Conservation (phyloP, 2,797 vertebrate genomes). For the Macrochelys suwanniensis region DNA sequence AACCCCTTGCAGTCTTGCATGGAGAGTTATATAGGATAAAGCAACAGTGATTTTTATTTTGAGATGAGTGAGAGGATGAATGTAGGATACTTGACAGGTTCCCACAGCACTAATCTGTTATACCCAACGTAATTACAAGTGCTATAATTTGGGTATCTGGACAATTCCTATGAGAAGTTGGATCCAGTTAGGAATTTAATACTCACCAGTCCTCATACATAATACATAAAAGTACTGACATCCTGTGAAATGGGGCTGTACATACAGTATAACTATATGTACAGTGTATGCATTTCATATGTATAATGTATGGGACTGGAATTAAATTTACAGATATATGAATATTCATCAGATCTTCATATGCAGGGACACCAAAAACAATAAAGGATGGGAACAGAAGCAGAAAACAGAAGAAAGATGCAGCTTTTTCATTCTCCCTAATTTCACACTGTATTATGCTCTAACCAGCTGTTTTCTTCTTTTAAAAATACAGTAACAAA, state of each 20-base stretch:
- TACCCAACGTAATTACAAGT: background rate
- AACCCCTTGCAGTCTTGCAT: background rate
- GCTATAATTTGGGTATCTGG: background rate
- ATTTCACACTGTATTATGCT: slow-evolving; percentile 53
- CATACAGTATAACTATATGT: slow-evolving; percentile 13
- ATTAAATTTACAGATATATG: slow-evolving; percentile 54
- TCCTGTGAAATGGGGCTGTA: slow-evolving; percentile 8
- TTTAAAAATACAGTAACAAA: slow-evolving; percentile 59
- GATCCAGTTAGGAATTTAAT: background rate
- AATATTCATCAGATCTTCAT: slow-evolving; percentile 69
- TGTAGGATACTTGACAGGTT: slow-evolving; percentile 4
- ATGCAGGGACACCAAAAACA: slow-evolving; percentile 55
- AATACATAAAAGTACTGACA: background rate
- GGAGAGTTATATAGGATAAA: background rate
- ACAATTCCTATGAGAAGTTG: background rate
- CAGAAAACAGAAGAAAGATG: slow-evolving; percentile 63
- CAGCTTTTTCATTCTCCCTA: slow-evolving; percentile 51
- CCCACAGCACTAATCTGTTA: background rate
- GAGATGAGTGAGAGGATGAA: background rate
- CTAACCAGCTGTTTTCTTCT: slow-evolving; percentile 42
- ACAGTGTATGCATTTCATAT: slow-evolving; percentile 19
- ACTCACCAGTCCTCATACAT: background rate
- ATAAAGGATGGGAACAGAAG: slow-evolving; percentile 55
- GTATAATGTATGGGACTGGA: slow-evolving; percentile 11
- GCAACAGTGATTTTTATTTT: background rate